These are phyloP conservation scores for Jordanella pulchra DNA, from an alignment of 2,797 vertebrate genomes.

Conservation along the genomic window DNA sequence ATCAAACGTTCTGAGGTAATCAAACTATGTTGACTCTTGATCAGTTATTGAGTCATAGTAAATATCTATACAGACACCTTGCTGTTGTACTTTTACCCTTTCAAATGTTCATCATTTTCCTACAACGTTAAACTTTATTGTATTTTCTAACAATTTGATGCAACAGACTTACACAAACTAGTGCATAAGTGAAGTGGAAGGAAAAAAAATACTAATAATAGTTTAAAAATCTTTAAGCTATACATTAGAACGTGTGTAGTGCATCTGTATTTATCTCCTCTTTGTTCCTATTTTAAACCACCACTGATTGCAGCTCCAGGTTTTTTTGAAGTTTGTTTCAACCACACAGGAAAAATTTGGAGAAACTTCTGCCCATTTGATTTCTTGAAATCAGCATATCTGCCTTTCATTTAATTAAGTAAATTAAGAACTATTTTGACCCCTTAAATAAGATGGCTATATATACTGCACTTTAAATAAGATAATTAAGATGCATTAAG, in stretches of 20 bases:
- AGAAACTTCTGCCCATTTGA: not conserved
- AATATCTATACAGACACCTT: not conserved
- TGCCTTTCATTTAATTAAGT: no score
- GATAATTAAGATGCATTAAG: no score
- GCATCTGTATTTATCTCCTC: not conserved
- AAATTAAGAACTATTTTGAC: no score
- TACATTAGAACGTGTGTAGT: no score
- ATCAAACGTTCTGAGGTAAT: conserved; percentile 88
- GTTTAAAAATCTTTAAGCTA: no score
- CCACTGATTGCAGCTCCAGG: not conserved
- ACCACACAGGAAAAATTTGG: not conserved
- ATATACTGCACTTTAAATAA: no score
- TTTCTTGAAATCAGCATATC: not conserved
- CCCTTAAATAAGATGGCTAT: no score
- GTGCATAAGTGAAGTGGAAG: not conserved
- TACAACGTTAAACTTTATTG: not conserved
- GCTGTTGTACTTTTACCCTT: not conserved
- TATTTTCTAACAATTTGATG: not conserved
- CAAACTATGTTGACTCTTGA: not conserved
- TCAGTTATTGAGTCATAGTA: not conserved
- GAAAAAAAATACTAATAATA: not conserved
- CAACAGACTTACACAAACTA: not conserved
- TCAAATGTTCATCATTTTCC: not conserved
- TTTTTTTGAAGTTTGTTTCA: not conserved
- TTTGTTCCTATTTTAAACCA: not conserved